Evolutionary conservation across 2,888 invertebrate species (phyloP).

Genomic region (Muschampia plurimacula): DNA sequence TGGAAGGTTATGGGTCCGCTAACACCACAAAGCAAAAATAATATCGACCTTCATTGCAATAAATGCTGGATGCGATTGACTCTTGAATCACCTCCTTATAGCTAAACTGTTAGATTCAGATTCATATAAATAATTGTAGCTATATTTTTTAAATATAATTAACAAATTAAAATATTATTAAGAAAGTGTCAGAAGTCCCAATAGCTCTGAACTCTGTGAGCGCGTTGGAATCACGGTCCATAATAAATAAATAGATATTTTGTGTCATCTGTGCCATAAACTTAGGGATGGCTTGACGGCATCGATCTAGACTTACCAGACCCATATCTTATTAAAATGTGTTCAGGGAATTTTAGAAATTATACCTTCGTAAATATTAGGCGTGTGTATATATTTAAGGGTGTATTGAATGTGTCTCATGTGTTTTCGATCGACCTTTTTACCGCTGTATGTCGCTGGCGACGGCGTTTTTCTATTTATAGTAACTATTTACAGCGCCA

Average conservation of each 20-base stretch:
- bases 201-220: conserved; percentile 13
- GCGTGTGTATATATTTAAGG: conserved; percentile 64
- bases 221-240: conserved; percentile 25
- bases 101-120: too few relatives aligned
- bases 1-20: too few relatives aligned
- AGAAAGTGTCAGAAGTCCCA: background rate
- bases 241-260: conserved; percentile 12
- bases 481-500: conserved; percentile 21
- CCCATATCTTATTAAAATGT: conserved; percentile 84
- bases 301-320: conserved; percentile 35
- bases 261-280: conserved; percentile 64
- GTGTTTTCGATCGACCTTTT: conserved; percentile 20
- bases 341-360: conserved; percentile 79
- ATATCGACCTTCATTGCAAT: too few relatives aligned
- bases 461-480: conserved; percentile 28
- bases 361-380: conserved; percentile 71
- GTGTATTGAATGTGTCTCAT: conserved; percentile 15
- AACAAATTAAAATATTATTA: background rate
- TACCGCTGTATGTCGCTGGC: conserved; percentile 35
- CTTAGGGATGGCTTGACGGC: conserved; percentile 19
- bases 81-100: too few relatives aligned
- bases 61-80: too few relatives aligned
- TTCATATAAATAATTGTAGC: background rate
- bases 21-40: too few relatives aligned
- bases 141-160: too few relatives aligned